Conservation (phyloP, 2,797 vertebrate species). For the Rhinophrynus dorsalis region DNA sequence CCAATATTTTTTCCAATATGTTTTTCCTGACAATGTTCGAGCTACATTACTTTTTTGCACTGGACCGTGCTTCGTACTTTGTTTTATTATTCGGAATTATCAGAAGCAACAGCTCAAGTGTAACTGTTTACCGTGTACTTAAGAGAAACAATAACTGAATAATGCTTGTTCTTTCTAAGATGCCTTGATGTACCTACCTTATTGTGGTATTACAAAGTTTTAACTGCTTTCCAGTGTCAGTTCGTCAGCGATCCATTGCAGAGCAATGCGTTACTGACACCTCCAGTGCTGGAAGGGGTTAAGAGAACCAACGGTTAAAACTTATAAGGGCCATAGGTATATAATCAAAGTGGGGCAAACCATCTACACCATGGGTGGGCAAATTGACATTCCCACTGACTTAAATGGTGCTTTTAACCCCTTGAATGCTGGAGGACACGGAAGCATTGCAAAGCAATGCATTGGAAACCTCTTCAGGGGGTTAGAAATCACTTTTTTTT, state of each 20-base stretch:
- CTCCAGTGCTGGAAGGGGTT: constrained; percentile 64
- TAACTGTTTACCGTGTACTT: constrained; percentile 96
- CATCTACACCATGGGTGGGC: no score
- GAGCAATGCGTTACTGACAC: constrained; percentile 5
- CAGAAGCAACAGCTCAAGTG: constrained; percentile 79
- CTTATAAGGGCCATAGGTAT: no score
- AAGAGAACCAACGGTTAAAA: constrained; percentile 83
- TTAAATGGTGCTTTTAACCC: no score
- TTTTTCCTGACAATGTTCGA: constrained; percentile 85
- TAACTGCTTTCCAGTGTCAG: constrained; percentile 11
- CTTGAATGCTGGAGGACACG: no score
- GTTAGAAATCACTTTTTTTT: no score
- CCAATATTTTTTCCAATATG: constrained; percentile 59
- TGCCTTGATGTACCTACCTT: constrained; percentile 95
- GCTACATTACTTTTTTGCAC: constrained; percentile 91
- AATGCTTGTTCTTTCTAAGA: constrained; percentile 84
- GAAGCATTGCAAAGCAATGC: no score
- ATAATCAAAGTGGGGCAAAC: no score
- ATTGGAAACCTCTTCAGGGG: no score
- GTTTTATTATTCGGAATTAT: constrained; percentile 73
- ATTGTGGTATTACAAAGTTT: constrained; percentile 74
- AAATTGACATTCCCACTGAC: no score
- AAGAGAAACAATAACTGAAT: constrained; percentile 50
- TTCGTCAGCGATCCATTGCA: neutral
- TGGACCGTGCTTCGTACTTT: constrained; percentile 88